Evolutionary conservation across 2,797 vertebrate species (phyloP).

Genomic region (Tapera naevia): DNA sequence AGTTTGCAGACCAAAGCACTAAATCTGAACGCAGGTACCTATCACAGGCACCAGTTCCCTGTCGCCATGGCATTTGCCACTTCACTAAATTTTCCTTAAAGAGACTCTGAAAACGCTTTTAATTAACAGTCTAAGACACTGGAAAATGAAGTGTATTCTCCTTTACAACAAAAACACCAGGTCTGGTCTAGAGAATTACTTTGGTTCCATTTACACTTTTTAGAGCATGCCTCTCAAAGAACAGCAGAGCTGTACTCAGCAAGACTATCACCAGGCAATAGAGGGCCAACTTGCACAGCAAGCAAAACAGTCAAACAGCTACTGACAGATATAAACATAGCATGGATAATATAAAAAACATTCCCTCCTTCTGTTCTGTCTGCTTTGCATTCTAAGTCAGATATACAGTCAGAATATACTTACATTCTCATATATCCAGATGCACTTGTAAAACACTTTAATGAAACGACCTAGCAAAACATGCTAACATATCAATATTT

Average conservation of each 20-base stretch:
- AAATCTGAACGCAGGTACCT: neutral
- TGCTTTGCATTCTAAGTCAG: neutral
- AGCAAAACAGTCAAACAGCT: neutral
- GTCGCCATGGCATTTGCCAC: neutral
- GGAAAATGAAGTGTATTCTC: neutral
- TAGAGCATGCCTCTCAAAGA: neutral
- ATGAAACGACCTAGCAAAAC: neutral
- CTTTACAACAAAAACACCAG: neutral
- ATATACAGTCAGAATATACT: neutral
- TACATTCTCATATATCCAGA: neutral
- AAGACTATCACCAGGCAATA: neutral
- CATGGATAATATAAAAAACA: rapidly evolving
- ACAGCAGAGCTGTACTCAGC: neutral
- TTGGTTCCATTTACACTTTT: neutral
- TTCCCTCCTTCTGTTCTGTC: neutral
- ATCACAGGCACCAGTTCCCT: neutral
- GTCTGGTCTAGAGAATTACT: neutral
- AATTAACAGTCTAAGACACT: neutral
- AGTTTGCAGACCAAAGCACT: neutral
- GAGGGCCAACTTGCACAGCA: neutral
- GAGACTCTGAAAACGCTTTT: neutral
- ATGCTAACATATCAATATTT: neutral
- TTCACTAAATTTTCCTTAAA: neutral
- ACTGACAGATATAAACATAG: neutral
- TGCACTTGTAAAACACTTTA: neutral